phyloP scores from a whole-genome alignment of 1,140 invertebrate species.

The Portunus trituberculatus region DNA sequence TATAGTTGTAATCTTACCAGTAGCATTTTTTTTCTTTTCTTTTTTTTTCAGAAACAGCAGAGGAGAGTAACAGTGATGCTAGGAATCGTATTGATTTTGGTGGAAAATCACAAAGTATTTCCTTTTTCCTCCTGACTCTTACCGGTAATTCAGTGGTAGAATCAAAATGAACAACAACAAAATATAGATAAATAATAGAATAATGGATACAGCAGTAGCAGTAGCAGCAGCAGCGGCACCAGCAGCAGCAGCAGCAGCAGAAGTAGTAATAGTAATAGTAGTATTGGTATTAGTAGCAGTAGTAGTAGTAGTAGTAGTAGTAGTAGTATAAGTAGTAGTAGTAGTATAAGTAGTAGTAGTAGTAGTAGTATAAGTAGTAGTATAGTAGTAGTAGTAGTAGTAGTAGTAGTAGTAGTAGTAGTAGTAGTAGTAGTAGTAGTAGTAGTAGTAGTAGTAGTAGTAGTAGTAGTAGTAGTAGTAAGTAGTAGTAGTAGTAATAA shows the following conservation, averaged over 20 bases:
- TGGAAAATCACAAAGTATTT: too few relatives aligned
- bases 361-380: background rate
- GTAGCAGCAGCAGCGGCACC: too few relatives aligned
- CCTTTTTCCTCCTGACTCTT: too few relatives aligned
- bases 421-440: background rate
- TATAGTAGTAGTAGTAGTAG: background rate
- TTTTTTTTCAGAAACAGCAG: too few relatives aligned
- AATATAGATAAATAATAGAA: too few relatives aligned
- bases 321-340: background rate
- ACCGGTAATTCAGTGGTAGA: too few relatives aligned
- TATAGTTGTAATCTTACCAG: too few relatives aligned
- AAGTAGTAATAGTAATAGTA: background rate
- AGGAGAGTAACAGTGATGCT: too few relatives aligned
- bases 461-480: background rate
- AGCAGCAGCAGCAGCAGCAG: background rate
- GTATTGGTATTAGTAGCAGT: background rate
- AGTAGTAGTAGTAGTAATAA: background rate
- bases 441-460: background rate
- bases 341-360: background rate
- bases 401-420: background rate
- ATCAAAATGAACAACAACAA: too few relatives aligned
- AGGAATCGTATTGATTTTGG: too few relatives aligned
- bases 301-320: background rate
- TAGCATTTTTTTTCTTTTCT: too few relatives aligned
- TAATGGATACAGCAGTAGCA: too few relatives aligned